Evolutionary conservation across 2,113 vertebrate species (phyloP).

Genomic region (Bagarius yarrelli): DNA sequence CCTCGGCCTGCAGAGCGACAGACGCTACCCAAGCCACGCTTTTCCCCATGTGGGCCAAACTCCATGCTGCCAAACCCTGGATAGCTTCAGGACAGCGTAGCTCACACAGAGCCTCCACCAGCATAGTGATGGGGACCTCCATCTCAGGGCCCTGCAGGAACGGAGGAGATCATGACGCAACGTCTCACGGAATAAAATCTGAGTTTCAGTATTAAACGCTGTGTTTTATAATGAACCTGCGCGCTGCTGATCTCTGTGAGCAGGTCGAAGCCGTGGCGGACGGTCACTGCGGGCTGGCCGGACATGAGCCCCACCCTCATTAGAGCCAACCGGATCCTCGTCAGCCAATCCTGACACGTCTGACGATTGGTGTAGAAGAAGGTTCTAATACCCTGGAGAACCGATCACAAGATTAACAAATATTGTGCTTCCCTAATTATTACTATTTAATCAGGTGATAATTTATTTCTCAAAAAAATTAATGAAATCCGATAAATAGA

Average conservation of each 20-base stretch:
- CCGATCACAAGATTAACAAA: neutral
- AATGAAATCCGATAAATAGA: too few species aligned
- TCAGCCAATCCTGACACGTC: constrained; percentile 97
- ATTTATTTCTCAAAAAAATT: too few species aligned
- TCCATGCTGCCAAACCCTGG: constrained; percentile 92
- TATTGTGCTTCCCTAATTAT: too few species aligned
- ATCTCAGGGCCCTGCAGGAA: constrained; percentile 82
- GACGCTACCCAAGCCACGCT: constrained; percentile 88
- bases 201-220: neutral
- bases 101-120: constrained; percentile 94
- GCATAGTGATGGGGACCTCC: constrained; percentile 89
- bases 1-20: constrained; percentile 92
- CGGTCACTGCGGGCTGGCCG: constrained; percentile 94
- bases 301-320: constrained; percentile 95
- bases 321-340: constrained; percentile 90
- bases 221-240: constrained; percentile 65
- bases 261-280: constrained; percentile 94
- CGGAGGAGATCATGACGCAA: neutral
- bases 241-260: constrained; percentile 87
- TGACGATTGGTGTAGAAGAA: constrained; percentile 98
- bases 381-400: constrained; percentile 85
- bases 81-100: constrained; percentile 95
- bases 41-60: constrained; percentile 78
- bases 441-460: too few species aligned
- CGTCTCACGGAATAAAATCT: neutral